Conservation (phyloP, 2,113 vertebrate genomes). For the Saccopteryx leptura region DNA sequence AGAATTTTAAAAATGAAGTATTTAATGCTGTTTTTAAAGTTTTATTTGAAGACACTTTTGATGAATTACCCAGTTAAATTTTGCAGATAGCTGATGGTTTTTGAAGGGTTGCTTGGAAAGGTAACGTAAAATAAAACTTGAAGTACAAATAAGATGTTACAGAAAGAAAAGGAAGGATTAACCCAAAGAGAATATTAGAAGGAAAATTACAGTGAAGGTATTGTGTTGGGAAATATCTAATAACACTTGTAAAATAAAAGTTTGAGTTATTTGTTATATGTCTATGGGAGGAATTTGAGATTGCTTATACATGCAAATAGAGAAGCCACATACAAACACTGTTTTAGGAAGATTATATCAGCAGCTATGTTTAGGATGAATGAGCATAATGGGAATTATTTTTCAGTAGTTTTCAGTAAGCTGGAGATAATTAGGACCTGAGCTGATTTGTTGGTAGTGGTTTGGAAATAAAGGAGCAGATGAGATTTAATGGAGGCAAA, state of each 20-base stretch:
- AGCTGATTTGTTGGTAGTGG: not conserved
- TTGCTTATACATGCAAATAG: not conserved
- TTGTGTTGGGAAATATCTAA: not conserved
- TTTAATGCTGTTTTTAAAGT: not conserved
- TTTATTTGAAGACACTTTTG: not conserved
- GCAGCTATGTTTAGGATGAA: not conserved
- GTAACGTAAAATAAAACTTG: not conserved
- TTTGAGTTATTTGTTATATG: not conserved
- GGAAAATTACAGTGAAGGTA: not conserved
- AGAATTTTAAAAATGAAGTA: not conserved
- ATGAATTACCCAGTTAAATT: not conserved
- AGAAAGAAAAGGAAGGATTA: not conserved
- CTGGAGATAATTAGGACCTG: not conserved
- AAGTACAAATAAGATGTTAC: not conserved
- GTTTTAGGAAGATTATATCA: not conserved
- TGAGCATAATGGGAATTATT: not conserved
- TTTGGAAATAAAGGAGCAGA: not conserved
- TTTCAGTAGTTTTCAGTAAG: not conserved
- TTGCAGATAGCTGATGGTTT: not conserved
- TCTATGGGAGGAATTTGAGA: not conserved
- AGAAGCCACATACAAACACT: not conserved
- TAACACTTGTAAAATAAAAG: not conserved
- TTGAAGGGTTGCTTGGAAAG: not conserved
- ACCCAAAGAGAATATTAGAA: not conserved
- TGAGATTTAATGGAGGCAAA: not conserved